phyloP scores from a whole-genome alignment of 2,113 vertebrate genomes.

The Dromas ardeola region DNA sequence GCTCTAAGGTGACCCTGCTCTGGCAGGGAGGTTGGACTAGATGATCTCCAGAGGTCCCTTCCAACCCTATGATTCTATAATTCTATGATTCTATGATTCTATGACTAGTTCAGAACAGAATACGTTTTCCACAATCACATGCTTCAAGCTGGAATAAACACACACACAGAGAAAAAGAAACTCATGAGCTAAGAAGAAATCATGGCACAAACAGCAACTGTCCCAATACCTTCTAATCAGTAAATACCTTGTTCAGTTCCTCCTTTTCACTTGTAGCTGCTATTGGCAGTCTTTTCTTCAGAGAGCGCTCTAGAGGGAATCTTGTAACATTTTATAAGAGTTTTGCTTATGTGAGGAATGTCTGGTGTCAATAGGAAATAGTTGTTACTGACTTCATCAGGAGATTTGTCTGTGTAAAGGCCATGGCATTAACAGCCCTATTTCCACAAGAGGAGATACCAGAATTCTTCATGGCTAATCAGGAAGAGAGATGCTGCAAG shows the following conservation, averaged over 20 bases:
- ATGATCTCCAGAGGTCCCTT: too few relatives aligned
- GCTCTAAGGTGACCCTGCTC: too few relatives aligned
- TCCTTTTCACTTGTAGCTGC: background rate
- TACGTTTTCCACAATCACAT: background rate
- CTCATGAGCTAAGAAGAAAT: background rate
- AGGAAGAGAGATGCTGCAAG: background rate
- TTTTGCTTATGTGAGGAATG: background rate
- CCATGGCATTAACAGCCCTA: background rate
- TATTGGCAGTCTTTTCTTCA: background rate
- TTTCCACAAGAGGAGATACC: background rate
- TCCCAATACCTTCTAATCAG: background rate
- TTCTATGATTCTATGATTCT: too few relatives aligned
- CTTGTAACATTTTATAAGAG: background rate
- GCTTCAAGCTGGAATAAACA: background rate
- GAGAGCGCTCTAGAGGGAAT: background rate
- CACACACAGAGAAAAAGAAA: background rate
- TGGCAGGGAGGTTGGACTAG: too few relatives aligned
- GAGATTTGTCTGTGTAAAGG: background rate
- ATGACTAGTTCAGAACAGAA: background rate
- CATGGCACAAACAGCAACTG: background rate
- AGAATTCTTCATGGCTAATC: background rate
- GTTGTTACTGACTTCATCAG: background rate
- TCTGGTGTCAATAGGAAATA: background rate
- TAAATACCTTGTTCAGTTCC: background rate
- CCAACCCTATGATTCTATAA: too few relatives aligned